A percentile compares a stretch with the other conserved stretches of the same genome.
Conservation (phyloP, 2,888 invertebrate species). For the Penaeus monodon region DNA sequence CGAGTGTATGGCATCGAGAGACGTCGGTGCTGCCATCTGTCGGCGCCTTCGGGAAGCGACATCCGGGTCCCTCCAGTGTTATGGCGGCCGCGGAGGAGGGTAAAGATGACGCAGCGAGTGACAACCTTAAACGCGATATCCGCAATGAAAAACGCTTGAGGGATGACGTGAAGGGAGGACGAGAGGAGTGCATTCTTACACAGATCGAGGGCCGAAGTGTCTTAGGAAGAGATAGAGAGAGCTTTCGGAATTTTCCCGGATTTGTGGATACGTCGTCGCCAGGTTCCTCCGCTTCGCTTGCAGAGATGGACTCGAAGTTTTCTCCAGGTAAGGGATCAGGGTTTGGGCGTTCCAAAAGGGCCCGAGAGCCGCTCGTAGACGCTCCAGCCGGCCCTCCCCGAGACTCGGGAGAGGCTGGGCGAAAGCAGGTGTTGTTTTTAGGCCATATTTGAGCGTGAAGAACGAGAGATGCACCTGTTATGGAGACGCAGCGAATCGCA, state of each 20-base stretch:
- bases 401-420: no score
- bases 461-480: no score
- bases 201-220: constrained; percentile 8
- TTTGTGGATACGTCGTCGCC: constrained; percentile 33
- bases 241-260: constrained; percentile 41
- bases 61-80: constrained; percentile 48
- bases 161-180: constrained; percentile 8
- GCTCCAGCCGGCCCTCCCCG: no score
- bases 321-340: constrained; percentile 25
- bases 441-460: no score
- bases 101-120: constrained; percentile 43
- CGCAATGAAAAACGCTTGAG: constrained; percentile 20
- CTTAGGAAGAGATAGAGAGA: constrained; percentile 28
- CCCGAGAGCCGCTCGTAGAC: no score
- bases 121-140: not conserved
- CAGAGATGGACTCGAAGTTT: constrained; percentile 44
- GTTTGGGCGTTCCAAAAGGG: no score
- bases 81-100: constrained; percentile 49
- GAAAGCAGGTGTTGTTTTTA: no score
- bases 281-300: constrained; percentile 16
- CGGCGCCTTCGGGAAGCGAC: constrained; percentile 26
- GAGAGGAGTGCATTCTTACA: constrained; percentile 4
- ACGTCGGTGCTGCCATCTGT: constrained; percentile 26
- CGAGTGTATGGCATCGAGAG: not conserved
- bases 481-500: no score